These are phyloP conservation scores for Tachycineta bicolor DNA, from an alignment of 2,113 vertebrate genomes.

Conservation along the genomic window DNA sequence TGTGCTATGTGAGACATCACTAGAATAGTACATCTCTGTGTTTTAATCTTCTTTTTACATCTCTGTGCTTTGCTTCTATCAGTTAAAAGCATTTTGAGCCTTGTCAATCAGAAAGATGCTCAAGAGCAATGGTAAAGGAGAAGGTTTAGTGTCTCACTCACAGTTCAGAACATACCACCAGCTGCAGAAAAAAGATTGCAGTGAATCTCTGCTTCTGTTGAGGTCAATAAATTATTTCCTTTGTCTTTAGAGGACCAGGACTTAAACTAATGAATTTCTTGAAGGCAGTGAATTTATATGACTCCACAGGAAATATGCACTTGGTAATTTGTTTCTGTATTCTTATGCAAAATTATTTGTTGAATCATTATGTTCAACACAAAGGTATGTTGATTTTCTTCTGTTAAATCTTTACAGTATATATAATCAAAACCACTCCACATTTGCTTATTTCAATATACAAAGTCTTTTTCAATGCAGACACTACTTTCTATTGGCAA, in stretches of 20 bases:
- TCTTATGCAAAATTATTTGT: background rate
- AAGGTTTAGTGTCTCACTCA: background rate
- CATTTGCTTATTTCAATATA: background rate
- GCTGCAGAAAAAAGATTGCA: background rate
- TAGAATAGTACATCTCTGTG: background rate
- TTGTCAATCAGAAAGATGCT: background rate
- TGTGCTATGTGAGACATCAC: background rate
- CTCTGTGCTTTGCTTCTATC: background rate
- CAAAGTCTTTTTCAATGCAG: background rate
- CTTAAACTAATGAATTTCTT: background rate
- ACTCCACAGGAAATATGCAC: background rate
- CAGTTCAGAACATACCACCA: background rate
- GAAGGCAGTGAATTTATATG: background rate
- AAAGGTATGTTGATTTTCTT: background rate
- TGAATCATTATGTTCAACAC: background rate
- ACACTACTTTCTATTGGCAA: background rate
- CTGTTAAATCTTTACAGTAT: background rate
- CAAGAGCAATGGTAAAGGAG: background rate
- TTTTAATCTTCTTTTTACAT: background rate
- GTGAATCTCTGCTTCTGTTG: background rate
- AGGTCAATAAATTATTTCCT: background rate
- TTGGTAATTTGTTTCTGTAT: background rate
- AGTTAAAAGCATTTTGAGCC: background rate
- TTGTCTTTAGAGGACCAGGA: background rate
- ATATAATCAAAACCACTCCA: background rate